These are phyloP conservation scores for Aromia moschata DNA, from an alignment of 2,888 invertebrate genomes.

Conservation along the genomic window DNA sequence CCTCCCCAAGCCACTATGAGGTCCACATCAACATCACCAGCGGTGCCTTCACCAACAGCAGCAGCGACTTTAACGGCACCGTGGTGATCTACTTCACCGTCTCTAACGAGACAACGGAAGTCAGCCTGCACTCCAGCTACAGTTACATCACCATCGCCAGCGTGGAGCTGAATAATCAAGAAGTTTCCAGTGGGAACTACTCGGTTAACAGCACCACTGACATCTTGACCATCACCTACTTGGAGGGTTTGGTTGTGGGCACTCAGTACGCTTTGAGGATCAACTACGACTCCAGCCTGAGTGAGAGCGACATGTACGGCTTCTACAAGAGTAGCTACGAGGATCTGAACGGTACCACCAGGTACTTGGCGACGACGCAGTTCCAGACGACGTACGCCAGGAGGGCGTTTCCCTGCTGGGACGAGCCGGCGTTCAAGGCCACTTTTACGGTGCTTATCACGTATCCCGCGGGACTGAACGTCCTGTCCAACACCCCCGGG, in stretches of 20 bases:
- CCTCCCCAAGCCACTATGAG: slow-evolving; percentile 27
- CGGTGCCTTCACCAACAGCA: slow-evolving; percentile 22
- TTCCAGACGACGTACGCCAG: slow-evolving; percentile 41
- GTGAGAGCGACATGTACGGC: slow-evolving; percentile 40
- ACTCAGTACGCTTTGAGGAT: slow-evolving; percentile 4
- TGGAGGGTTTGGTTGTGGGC: not conserved
- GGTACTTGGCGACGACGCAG: slow-evolving; percentile 43
- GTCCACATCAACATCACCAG: slow-evolving; percentile 30
- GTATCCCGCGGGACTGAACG: slow-evolving; percentile 32
- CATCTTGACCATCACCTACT: slow-evolving; percentile 30
- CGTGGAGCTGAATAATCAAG: slow-evolving; percentile 2
- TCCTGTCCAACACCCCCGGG: slow-evolving; percentile 36
- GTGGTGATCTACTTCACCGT: slow-evolving; percentile 24
- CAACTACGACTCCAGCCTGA: slow-evolving; percentile 26
- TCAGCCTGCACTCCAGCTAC: slow-evolving; percentile 36
- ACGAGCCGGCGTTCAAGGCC: slow-evolving; percentile 45
- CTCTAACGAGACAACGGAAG: not conserved
- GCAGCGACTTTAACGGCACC: slow-evolving; percentile 27
- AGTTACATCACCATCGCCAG: slow-evolving; percentile 31
- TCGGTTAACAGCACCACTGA: slow-evolving; percentile 31
- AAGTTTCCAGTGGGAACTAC: slow-evolving; percentile 11
- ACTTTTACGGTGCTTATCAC: slow-evolving; percentile 37
- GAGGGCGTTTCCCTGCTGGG: slow-evolving; percentile 43
- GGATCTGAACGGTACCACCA: slow-evolving; percentile 18
- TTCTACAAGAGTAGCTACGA: slow-evolving; percentile 43